These are phyloP conservation scores for Ptyas mucosa DNA, from an alignment of 2,113 vertebrate species.

Conservation along the genomic window DNA sequence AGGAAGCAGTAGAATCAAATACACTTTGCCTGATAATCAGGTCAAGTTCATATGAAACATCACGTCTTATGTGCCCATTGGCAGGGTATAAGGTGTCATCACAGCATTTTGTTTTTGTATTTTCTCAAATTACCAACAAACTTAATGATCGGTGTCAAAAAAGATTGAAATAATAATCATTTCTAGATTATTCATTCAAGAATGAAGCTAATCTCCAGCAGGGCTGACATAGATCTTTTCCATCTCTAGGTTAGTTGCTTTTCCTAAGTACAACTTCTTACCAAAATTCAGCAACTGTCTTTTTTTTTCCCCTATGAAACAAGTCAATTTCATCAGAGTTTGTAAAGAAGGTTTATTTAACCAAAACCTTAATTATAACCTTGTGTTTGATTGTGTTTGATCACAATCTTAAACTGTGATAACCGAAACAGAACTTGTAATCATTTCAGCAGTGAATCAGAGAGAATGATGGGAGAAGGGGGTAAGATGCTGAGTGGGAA, in stretches of 20 bases:
- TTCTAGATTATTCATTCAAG: not conserved
- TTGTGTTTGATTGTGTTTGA: not conserved
- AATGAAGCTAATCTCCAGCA: not conserved
- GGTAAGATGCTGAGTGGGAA: not conserved
- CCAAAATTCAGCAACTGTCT: not conserved
- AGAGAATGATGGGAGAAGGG: not conserved
- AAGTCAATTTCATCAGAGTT: not conserved
- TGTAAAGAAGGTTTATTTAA: not conserved
- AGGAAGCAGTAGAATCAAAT: not conserved
- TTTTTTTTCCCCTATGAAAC: not conserved
- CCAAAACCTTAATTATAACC: not conserved
- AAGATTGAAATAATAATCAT: not conserved
- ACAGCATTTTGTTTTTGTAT: not conserved
- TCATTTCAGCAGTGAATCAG: not conserved
- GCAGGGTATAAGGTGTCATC: not conserved
- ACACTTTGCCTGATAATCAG: not conserved
- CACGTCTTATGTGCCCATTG: not conserved
- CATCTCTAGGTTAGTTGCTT: not conserved
- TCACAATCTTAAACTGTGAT: not conserved
- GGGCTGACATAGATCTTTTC: not conserved
- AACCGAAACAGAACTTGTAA: not conserved
- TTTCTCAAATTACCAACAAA: not conserved
- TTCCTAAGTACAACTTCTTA: not conserved
- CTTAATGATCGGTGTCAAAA: not conserved
- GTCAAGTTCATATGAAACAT: not conserved